Base-by-base conservation (phyloP, 2,113 vertebrate species). In the Chaetops frenatus region DNA sequence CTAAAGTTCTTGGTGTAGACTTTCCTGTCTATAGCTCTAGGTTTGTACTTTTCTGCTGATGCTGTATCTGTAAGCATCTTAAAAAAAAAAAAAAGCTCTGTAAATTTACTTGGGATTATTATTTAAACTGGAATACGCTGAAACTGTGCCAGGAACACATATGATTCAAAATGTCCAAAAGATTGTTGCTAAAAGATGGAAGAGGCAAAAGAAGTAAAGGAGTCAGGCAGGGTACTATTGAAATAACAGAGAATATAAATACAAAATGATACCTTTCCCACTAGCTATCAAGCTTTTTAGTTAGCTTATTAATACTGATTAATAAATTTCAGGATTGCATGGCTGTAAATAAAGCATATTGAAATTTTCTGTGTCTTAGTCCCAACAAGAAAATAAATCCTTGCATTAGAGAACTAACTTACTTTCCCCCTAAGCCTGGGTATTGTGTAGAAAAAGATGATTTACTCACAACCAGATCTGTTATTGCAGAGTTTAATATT, bases 71-170 rank as follows among this genome's bases (percentile, higher is more conserved):
- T 44, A 58, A 67, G 33, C 2, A 3, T 47, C 0, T 7, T n/a
- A 13, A 13, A 22, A 64, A 44, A 51, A 58, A 0, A 15, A 28
- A 28, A 18, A 29, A 24, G 0, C 4, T 9, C 4, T 89, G 4
- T 31, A 21, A 33, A 45, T 85, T 24, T 51, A 58, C 6, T 6
- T 54, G 28, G 2, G 17, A 31, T 88, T 14, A 12, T 33, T 60
- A 44, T 67, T 76, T 83, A 48, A 51, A n/a, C 8, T 35, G 15
- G 10, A 81, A 70, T 45, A 28, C 25, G 6, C 9, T 45, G 15
- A 10, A 57, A 57, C 24, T 3, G 4, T 53, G 21, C 16, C 15
- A 60, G 28, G 15, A 71, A 21, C 4, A 23, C 3, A 2, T 3
- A 25, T 10, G 4, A 36, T 2, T 2, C 47, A 3, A 58, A 78